Base-by-base conservation (phyloP, 2,888 invertebrate species). In the Xanthia togata region DNA sequence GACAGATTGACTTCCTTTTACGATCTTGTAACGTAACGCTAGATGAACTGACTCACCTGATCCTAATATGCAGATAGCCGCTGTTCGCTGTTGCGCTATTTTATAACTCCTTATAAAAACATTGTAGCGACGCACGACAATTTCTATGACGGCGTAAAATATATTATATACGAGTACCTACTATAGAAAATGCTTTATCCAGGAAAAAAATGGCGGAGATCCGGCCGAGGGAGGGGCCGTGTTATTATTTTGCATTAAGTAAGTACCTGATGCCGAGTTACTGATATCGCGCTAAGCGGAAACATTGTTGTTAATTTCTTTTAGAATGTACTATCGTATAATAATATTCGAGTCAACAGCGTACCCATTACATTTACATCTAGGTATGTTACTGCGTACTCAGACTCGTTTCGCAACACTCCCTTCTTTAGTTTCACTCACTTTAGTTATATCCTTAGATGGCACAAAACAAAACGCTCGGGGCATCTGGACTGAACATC, bases 31-130 rank as follows among this genome's bases (percentile, higher is more conserved):
- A 70, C 72, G 63, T 70, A 67, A n/a, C 55, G 71, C 76, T 47
- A 69, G 73, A 69, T 68, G 38, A 59, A 44, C 60, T 63, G 38
- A 69, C 68, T 73, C 68, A 86, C 79, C 82, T 78, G 86, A 84
- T 87, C 82, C 69, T 68, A 72, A 77, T 57, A 74, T 67, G 81
- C 73, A 76, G 85, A 83, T 85, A 83, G 55, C 69, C 60, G 41
- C 47, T 73, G 70, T 64, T 65, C 41, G 59, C 53, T 62, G 59
- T 64, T 55, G 62, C 50, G 73, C 72, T 79, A 65, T 63, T 81
- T 87, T 87, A 78, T 81, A 68, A 57, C 23, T 26, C 35, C 55
- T 67, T 64, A 57, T 81, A 81, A 85, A 84, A 79, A 82, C 76
- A 82, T 60, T 44, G 64, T 12, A 31, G 63, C 8, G 55, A 57